phyloP scores from a whole-genome alignment of 2,797 vertebrate species.

The Oophaga sylvatica region DNA sequence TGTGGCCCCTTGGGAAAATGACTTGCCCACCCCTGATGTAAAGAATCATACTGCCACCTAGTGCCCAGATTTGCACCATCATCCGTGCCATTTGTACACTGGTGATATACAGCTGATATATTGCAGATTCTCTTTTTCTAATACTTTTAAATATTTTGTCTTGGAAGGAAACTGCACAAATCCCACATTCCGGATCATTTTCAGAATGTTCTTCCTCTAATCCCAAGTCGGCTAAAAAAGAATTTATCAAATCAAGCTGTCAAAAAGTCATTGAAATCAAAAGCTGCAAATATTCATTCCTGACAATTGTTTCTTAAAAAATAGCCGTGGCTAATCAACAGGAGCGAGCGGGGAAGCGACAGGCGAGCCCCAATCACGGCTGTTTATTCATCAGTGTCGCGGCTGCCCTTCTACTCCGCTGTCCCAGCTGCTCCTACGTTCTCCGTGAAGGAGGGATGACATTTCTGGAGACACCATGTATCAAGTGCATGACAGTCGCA shows the following conservation, averaged over 20 bases:
- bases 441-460: constrained; percentile 48
- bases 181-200: not conserved
- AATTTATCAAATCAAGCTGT: constrained; percentile 22
- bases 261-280: constrained; percentile 27
- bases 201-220: not conserved
- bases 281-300: constrained; percentile 1
- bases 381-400: constrained; percentile 55
- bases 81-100: not conserved
- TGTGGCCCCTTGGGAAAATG: no score
- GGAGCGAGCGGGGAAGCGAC: constrained; percentile 3
- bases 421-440: constrained; percentile 24
- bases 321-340: constrained; percentile 40
- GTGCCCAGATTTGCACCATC: not conserved
- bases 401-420: constrained; percentile 40
- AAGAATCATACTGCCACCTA: not conserved
- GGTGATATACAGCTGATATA: not conserved
- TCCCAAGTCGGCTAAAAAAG: not conserved
- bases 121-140: not conserved
- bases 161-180: not conserved
- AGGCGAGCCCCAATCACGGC: constrained; percentile 21
- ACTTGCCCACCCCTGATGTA: not conserved
- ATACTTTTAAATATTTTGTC: not conserved
- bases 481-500: constrained; percentile 31
- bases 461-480: constrained; percentile 50
- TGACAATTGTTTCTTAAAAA: constrained; percentile 38